Conservation (phyloP, 2,797 vertebrate genomes). For the Silurus aristotelis region DNA sequence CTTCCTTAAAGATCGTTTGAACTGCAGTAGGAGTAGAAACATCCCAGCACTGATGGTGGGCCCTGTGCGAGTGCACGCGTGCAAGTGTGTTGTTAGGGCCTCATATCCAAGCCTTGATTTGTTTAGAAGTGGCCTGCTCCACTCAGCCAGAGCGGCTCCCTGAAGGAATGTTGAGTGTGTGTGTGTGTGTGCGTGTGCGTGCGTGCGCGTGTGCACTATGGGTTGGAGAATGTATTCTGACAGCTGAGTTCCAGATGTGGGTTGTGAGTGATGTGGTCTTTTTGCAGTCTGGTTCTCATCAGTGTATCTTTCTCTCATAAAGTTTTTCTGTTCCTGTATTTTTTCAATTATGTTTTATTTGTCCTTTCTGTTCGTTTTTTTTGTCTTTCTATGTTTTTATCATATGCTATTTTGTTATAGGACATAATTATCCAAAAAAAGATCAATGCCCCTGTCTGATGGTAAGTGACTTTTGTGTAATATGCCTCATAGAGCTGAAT, state of each 20-base stretch:
- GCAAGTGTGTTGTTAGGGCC: slow-evolving; percentile 52
- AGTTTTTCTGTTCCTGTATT: slow-evolving; percentile 48
- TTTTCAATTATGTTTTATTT: slow-evolving; percentile 36
- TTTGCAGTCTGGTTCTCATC: slow-evolving; percentile 73
- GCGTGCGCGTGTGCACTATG: slow-evolving; percentile 51
- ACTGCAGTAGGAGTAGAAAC: slow-evolving; percentile 42
- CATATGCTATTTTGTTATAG: not conserved
- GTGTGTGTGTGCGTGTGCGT: slow-evolving; percentile 48
- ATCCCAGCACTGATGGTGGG: slow-evolving; percentile 40
- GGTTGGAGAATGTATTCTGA: slow-evolving; percentile 58
- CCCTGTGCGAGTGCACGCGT: slow-evolving; percentile 41
- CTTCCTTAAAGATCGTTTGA: slow-evolving; percentile 36
- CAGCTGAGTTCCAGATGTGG: slow-evolving; percentile 84
- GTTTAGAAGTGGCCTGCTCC: slow-evolving; percentile 76
- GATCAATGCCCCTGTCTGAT: not conserved
- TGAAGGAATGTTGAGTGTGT: slow-evolving; percentile 69
- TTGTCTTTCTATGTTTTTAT: slow-evolving; percentile 52
- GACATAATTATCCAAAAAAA: not conserved
- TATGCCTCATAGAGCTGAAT: not conserved
- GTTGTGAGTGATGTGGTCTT: slow-evolving; percentile 54
- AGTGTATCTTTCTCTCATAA: slow-evolving; percentile 50
- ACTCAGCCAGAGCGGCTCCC: slow-evolving; percentile 80
- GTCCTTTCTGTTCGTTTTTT: slow-evolving; percentile 22
- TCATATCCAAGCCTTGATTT: slow-evolving; percentile 49
- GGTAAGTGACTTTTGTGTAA: not conserved